Conservation (phyloP, 2,113 vertebrate genomes). For the Sturnira hondurensis region DNA sequence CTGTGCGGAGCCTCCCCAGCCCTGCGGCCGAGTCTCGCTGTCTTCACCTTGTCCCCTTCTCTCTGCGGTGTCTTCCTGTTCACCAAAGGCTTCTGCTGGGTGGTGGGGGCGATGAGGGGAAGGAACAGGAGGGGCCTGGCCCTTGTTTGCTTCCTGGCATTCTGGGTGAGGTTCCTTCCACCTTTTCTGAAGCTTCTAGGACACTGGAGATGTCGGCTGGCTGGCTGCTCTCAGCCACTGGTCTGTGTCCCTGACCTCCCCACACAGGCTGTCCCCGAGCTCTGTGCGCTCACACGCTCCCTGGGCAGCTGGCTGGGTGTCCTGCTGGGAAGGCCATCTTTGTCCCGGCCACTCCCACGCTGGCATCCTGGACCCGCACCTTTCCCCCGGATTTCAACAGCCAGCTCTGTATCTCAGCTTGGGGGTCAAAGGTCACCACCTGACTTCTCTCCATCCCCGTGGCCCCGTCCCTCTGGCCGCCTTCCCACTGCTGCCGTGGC, state of each 20-base stretch:
- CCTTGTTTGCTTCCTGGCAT: conserved; percentile 39
- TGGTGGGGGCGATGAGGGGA: not conserved
- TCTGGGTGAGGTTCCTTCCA: conserved; percentile 37
- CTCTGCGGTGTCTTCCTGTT: not conserved
- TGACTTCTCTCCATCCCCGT: accelerated
- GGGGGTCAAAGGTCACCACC: not conserved
- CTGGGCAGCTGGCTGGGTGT: not conserved
- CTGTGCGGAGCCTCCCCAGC: not conserved
- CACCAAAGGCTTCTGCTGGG: not conserved
- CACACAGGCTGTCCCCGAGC: accelerated
- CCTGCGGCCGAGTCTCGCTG: not conserved
- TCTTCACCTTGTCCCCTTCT: too few species aligned
- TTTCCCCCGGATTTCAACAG: not conserved
- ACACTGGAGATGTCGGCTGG: not conserved
- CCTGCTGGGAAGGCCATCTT: accelerated
- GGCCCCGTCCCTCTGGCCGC: not conserved
- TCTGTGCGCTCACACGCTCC: accelerated
- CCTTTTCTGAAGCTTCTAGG: not conserved
- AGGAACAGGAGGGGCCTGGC: conserved; percentile 27
- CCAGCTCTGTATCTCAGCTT: not conserved
- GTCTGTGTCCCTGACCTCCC: not conserved
- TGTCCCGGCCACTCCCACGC: not conserved
- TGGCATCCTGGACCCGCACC: not conserved
- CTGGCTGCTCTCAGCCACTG: too few species aligned
- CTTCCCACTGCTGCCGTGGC: not conserved